phyloP scores from a whole-genome alignment of 2,113 vertebrate genomes.

The Polypterus senegalus region DNA sequence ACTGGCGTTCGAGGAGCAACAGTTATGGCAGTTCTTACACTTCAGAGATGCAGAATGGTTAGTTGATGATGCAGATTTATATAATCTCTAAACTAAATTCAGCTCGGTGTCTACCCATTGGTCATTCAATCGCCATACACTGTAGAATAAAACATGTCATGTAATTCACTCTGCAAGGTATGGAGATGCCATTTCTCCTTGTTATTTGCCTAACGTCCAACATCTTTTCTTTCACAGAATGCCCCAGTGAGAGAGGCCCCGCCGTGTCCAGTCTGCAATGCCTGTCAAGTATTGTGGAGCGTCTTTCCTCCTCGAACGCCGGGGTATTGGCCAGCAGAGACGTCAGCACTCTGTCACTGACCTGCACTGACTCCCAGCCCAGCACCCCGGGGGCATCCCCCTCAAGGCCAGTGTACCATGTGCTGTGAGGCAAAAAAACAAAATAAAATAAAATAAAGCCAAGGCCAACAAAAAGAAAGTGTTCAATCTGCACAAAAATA shows the following conservation, averaged over 20 bases:
- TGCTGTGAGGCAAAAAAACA: constrained; percentile 61
- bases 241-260: constrained; percentile 38
- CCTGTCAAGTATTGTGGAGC: constrained; percentile 91
- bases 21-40: constrained; percentile 61
- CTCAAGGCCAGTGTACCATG: constrained; percentile 75
- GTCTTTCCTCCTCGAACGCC: constrained; percentile 63
- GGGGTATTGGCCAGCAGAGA: constrained; percentile 40
- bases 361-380: constrained; percentile 65
- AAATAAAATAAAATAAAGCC: too few species aligned
- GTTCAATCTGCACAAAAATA: too few species aligned
- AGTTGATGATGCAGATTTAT: constrained; percentile 26
- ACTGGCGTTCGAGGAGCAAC: constrained; percentile 66
- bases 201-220: too few species aligned
- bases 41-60: constrained; percentile 64
- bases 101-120: too few species aligned
- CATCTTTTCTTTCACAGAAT: constrained; percentile 34
- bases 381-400: constrained; percentile 58
- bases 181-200: too few species aligned
- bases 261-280: constrained; percentile 81
- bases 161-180: too few species aligned
- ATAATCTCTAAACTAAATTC: too few species aligned
- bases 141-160: too few species aligned
- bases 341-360: constrained; percentile 46
- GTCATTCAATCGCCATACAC: too few species aligned
- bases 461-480: too few species aligned